Conservation (phyloP, 2,888 invertebrate genomes). For the Argyresthia albistria region DNA sequence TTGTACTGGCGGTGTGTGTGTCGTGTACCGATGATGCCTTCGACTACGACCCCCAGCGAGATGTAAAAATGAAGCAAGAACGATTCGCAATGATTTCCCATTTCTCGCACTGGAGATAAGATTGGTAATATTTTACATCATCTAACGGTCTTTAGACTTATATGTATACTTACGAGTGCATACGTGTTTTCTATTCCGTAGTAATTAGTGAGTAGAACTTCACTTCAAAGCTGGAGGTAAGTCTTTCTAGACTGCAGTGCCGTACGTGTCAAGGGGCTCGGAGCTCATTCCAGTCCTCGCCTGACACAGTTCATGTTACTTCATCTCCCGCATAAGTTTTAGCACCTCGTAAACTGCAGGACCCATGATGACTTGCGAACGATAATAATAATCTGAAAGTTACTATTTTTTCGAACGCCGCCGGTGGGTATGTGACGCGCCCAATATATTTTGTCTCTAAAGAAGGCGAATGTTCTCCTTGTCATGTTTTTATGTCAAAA, state of each 20-base stretch:
- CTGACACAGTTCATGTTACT: constrained; percentile 46
- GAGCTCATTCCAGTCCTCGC: constrained; percentile 36
- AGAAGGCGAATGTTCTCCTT: too few species aligned
- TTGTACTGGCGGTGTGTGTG: constrained; percentile 55
- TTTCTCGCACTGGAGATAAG: constrained; percentile 14
- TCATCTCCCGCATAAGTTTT: constrained; percentile 40
- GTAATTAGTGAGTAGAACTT: too few species aligned
- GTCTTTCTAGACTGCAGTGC: too few species aligned
- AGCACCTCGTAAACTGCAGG: constrained; percentile 56
- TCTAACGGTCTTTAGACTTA: too few species aligned
- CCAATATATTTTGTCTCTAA: too few species aligned
- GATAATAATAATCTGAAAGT: constrained; percentile 31
- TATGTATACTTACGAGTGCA: too few species aligned
- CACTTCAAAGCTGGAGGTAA: too few species aligned
- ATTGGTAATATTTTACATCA: neutral
- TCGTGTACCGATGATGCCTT: constrained; percentile 35
- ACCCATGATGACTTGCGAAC: constrained; percentile 38
- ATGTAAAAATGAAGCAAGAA: constrained; percentile 52
- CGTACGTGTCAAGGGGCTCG: constrained; percentile 36
- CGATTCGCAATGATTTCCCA: constrained; percentile 41
- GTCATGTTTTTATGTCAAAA: too few species aligned
- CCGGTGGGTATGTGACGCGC: neutral
- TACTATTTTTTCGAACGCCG: constrained; percentile 8
- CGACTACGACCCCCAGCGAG: constrained; percentile 58
- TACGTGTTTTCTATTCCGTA: too few species aligned